Evolutionary conservation across 2,113 vertebrate genomes (phyloP), one percentile per base, ranked within the genome.

Genomic region (Sphyrna mokarran): DNA sequence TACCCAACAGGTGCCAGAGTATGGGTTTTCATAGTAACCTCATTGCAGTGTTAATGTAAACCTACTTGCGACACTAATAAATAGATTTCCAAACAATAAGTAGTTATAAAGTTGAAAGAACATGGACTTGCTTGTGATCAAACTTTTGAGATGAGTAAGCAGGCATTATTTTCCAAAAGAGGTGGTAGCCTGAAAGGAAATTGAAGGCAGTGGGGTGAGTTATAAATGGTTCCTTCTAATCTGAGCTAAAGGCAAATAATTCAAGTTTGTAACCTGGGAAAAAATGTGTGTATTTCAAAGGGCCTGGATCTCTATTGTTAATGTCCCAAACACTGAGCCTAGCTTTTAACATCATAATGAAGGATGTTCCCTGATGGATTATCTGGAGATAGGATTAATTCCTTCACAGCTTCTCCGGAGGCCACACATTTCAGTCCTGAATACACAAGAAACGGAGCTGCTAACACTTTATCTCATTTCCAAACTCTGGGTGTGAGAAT

Each of bases 271-370:
- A 98, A 98, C 98, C 98, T 98, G 97, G 97, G 97, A 98, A 98
- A 54, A 98, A 98, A 98, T 98, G 98, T 96, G 97, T 97, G 97
- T 96, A 97, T 96, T 97, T 97, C 97, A 97, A 98, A 98, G 98
- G 97, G 61, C 97, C 97, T 96, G 97, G 70, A 96, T 97, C 96
- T 97, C 98, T 97, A 98, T 98, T 98, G 98, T 98, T 97, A 97
- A 96, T 96, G 97, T 97, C 97, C 97, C 96, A 96, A 96, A 97
- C 98, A 97, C 97, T 98, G 98, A 98, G 97, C 97, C 98, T 97
- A 97, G 97, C 98, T 98, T 98, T 98, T 98, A 98, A 98, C 98
- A 98, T 98, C 98, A 98, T 98, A 98, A 98, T 98, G 98, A 98
- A 98, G 98, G 98, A 97, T 98, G 98, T 97, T 98, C 97, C 98